Base-by-base conservation (phyloP, 2,888 invertebrate genomes). In the Polyploca ridens region DNA sequence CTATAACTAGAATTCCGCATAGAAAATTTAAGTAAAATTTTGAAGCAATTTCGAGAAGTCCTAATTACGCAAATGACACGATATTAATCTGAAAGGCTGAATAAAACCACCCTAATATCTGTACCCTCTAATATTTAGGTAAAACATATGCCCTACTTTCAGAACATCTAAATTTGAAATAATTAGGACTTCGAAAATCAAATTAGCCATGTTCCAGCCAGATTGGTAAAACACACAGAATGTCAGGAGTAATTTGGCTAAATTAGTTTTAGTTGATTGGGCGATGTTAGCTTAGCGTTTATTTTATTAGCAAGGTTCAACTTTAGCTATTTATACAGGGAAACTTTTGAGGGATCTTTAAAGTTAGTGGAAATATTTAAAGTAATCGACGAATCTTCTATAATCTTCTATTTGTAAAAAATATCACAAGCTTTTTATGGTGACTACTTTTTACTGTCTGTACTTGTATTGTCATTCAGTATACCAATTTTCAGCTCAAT, bases 201-300 rank as follows among this genome's bases (percentile, higher is more conserved):
- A 54, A 54, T 54, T 19, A 54, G 54, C 10, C 16, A 54, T 19
- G 54, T 54, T 10, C 54, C 54, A 49, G 16, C 16, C n/a, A 54
- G 54, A 54, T 54, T 54, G 54, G 54, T 54, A 54, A 54, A 54
- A 54, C 19, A 54, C 19, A 54, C 54, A 54, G 54, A 54, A 54
- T 19, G 19, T 19, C 54, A 19, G 54, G 49, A 54, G 54, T 54
- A 54, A 54, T 54, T 54, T 19, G 19, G 16, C 54, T 54, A 54
- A 54, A 54, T 54, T 54, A 54, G 54, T 54, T 54, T 54, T 54
- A 54, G 54, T 54, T 54, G 54, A 54, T 54, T 54, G 16, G 19
- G 10, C 19, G 16, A 54, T 16, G 19, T 54, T 54, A 16, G 54
- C 10, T 54, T 16, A 54, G n/a, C 19, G 46, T 13, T 3, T 44